Base-by-base conservation (phyloP, 2,888 invertebrate genomes). In the Aphrophora alni region DNA sequence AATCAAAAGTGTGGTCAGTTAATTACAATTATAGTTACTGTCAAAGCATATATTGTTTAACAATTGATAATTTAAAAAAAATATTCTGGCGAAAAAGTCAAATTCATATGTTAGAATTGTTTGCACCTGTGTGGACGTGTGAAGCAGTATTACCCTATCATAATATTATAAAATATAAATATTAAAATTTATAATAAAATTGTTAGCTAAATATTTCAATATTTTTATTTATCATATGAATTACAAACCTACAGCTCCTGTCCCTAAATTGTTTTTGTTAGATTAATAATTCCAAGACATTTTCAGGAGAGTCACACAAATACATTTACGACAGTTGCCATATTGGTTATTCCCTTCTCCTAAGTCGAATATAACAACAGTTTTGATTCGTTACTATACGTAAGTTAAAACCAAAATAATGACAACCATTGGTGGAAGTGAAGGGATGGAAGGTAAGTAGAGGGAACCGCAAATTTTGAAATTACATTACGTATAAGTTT, bases 251-350 rank as follows among this genome's bases (percentile, higher is more conserved):
- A 73, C 38, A 73, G 72, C 73, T 71, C 68, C 51, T 38, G 73
- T 78, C 78, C 78, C 21, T 38, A 26, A 27, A 73, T 51, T 59
- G 73, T 72, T 78, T 68, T 44, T 10, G 21, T 59, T 59, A 59
- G 59, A 59, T 59, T 78, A 72, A 73, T 28, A 72, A 78, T 73
- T 73, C 72, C 28, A 83, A 81, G 78, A 82, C 82, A 83, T 83
- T 82, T 83, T 82, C 82, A 82, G 81, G 75, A 75, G 81, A 82
- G 82, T 44, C 82, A 82, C 82, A 82, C 80, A 80, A 82, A 82
- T 83, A 83, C 82, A 81, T 82, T 81, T 82, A 81, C 81, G 79
- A 74, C 80, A 80, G 82, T 75, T 82, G 83, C 83, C 83, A 83
- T 83, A 82, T 83, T 83, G 83, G 82, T 82, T 81, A 77, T 81